Evolutionary conservation across 2,888 invertebrate genomes (phyloP).

Genomic region (Entomobrya proxima): DNA sequence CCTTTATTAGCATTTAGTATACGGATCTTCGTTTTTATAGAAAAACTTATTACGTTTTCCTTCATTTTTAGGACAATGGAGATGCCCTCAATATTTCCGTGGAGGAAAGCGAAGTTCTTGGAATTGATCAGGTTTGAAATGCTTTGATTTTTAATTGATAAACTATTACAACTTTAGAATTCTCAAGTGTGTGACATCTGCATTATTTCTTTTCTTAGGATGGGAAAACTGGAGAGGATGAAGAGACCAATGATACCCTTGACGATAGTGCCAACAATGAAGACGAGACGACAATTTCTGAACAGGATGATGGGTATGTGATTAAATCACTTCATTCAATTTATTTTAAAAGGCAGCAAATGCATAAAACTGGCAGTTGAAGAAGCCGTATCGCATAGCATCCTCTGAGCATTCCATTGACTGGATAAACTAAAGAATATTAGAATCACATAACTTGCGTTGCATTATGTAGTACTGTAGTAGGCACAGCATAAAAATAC

Average conservation of each 20-base stretch:
- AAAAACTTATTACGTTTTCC: neutral
- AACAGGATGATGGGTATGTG: neutral
- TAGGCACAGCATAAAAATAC: too few relatives aligned
- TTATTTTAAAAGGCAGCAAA: too few relatives aligned
- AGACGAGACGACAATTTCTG: neutral
- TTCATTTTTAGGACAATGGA: slow-evolving; percentile 1
- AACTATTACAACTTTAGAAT: neutral
- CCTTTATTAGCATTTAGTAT: too few relatives aligned
- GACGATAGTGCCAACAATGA: slow-evolving; percentile 3
- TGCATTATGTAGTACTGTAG: too few relatives aligned
- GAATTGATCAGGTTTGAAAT: slow-evolving; percentile 29
- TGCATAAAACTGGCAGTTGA: too few relatives aligned
- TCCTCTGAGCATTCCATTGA: neutral
- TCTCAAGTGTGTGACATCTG: neutral
- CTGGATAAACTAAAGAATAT: neutral
- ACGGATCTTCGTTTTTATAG: too few relatives aligned
- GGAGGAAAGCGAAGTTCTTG: slow-evolving; percentile 33
- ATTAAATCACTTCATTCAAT: neutral
- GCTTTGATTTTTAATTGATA: neutral
- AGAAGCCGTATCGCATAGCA: too few relatives aligned
- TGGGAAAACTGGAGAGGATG: neutral
- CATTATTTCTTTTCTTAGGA: slow-evolving; percentile 1
- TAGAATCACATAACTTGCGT: too few relatives aligned
- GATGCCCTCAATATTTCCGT: slow-evolving; percentile 44
- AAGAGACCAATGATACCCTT: neutral